Evolutionary conservation across 1,140 invertebrate species (phyloP).

Genomic region (Amphibalanus amphitrite): DNA sequence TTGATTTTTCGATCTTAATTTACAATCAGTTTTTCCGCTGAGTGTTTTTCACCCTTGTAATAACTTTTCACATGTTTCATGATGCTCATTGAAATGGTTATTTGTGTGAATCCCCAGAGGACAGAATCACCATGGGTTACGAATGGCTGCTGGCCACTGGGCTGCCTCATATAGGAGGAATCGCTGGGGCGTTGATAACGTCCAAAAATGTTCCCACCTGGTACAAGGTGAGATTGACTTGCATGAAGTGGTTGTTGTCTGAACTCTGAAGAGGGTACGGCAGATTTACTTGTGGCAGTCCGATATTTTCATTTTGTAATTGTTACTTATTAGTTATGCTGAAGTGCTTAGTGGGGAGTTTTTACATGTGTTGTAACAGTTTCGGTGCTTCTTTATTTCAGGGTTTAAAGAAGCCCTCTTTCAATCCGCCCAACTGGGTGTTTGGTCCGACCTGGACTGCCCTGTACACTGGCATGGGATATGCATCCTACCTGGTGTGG

Average conservation of each 20-base stretch:
- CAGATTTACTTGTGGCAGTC: not conserved
- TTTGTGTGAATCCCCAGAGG: not conserved
- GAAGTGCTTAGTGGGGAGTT: not conserved
- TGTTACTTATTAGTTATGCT: not conserved
- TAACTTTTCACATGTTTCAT: no score
- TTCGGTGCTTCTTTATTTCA: slow-evolving; percentile 12
- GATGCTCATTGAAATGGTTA: not conserved
- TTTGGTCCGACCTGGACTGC: slow-evolving; percentile 29
- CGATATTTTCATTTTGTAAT: not conserved
- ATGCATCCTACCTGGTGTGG: slow-evolving; percentile 28
- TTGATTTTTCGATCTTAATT: no score
- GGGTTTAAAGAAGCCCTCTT: slow-evolving; percentile 25
- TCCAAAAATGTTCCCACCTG: not conserved
- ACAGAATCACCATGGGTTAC: not conserved
- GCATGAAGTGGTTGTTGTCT: not conserved
- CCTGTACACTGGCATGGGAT: slow-evolving; percentile 28
- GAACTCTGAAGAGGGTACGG: not conserved
- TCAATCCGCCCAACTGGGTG: slow-evolving; percentile 26
- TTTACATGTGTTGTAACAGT: not conserved
- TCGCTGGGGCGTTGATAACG: not conserved
- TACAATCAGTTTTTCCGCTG: no score
- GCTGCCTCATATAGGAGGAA: not conserved
- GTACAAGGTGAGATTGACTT: not conserved
- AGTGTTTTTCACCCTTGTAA: no score
- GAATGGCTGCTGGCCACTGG: not conserved